Evolutionary conservation across 2,113 vertebrate species (phyloP).

Genomic region (Sciurus niger): DNA sequence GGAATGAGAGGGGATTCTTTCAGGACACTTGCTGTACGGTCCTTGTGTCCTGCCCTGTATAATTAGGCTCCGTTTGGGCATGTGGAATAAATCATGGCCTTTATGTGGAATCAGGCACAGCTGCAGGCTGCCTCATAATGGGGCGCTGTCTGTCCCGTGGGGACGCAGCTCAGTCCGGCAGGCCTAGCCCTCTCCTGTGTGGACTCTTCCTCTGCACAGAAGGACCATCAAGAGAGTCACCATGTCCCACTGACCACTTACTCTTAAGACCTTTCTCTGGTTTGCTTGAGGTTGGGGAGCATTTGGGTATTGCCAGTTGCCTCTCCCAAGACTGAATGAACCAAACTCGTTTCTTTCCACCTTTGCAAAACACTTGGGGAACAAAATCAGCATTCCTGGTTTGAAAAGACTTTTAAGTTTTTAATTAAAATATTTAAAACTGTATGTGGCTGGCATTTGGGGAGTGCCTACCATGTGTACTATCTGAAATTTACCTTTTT

Average conservation of each 20-base stretch:
- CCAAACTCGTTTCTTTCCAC: neutral
- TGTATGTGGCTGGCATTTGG: neutral
- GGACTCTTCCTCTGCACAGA: neutral
- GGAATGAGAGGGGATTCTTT: constrained; percentile 87
- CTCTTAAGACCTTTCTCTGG: too few species aligned
- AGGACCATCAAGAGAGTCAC: neutral
- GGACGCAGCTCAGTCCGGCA: constrained; percentile 54
- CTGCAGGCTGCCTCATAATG: constrained; percentile 89
- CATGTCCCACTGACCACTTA: neutral
- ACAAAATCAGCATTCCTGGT: neutral
- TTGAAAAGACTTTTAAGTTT: constrained; percentile 61
- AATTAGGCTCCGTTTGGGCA: constrained; percentile 86
- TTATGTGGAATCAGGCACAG: constrained; percentile 88
- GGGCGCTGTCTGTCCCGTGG: constrained; percentile 87
- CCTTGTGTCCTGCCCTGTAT: constrained; percentile 88
- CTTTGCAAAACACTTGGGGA: neutral
- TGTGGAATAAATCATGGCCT: constrained; percentile 87
- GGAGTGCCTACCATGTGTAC: neutral
- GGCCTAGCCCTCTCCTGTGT: neutral
- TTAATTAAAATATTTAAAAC: neutral
- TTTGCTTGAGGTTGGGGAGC: neutral
- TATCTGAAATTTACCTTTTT: neutral
- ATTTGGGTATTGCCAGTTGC: neutral
- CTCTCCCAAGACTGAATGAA: fast-evolving
- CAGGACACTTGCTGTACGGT: constrained; percentile 87